Evolutionary conservation across 1,140 invertebrate genomes (phyloP).

Genomic region (Coboldia fuscipes): DNA sequence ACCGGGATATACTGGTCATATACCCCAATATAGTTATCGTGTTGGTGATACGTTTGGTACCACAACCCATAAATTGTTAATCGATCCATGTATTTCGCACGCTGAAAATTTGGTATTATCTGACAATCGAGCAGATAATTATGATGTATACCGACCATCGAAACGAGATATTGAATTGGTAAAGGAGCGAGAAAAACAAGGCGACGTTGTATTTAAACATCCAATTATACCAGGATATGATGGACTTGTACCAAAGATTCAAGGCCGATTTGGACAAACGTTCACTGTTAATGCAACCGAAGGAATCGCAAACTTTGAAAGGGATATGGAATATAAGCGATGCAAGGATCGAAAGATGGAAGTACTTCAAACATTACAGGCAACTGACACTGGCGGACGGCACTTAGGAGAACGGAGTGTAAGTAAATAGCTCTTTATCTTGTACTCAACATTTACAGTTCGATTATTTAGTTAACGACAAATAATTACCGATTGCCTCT

Average conservation of each 20-base stretch:
- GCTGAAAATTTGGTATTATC: conserved; percentile 41
- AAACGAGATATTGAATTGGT: conserved; percentile 36
- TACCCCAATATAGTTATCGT: conserved; percentile 43
- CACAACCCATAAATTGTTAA: conserved; percentile 41
- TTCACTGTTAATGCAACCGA: conserved; percentile 40
- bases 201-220: conserved; percentile 40
- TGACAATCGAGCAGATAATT: conserved; percentile 31
- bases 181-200: conserved; percentile 30
- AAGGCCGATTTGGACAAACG: conserved; percentile 35
- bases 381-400: conserved; percentile 26
- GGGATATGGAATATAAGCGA: conserved; percentile 28
- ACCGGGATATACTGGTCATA: conserved; percentile 47
- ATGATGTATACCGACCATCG: conserved; percentile 33
- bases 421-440: conserved; percentile 9
- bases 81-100: conserved; percentile 45
- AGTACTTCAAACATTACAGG: conserved; percentile 28
- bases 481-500: conserved; percentile 40
- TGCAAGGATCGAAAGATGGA: conserved; percentile 26
- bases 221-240: conserved; percentile 46
- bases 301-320: conserved; percentile 41
- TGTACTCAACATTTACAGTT: background rate
- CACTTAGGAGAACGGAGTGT: conserved; percentile 36
- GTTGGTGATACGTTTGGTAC: conserved; percentile 47
- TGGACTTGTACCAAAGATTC: conserved; percentile 40
- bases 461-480: conserved; percentile 27